phyloP scores from a whole-genome alignment of 2,888 invertebrate genomes.

The Hesperia comma region DNA sequence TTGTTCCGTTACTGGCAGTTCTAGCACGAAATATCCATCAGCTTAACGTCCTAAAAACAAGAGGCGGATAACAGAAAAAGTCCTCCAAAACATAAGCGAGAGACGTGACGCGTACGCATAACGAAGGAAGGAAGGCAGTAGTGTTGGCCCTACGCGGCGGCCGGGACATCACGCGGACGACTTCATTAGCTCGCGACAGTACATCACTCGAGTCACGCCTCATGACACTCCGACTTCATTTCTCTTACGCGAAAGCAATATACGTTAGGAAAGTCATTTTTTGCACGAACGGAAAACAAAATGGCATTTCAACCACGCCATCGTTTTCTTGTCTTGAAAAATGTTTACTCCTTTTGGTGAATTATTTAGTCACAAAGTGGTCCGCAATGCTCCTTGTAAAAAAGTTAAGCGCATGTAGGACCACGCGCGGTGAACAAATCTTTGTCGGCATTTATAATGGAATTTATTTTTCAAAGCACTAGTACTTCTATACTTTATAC shows the following conservation, averaged over 20 bases:
- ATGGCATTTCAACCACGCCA: neutral
- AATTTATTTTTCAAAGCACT: neutral
- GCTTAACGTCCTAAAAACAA: conserved; percentile 51
- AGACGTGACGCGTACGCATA: conserved; percentile 16
- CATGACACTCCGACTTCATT: conserved; percentile 5
- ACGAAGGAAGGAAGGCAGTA: conserved; percentile 2
- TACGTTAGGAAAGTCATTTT: neutral
- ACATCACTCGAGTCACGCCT: conserved; percentile 10
- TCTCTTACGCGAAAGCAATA: conserved; percentile 3
- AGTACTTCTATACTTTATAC: too few relatives aligned
- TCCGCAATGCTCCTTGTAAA: neutral
- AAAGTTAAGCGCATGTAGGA: too few relatives aligned
- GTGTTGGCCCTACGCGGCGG: neutral
- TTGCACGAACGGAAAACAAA: neutral
- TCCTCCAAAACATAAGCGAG: conserved; percentile 21
- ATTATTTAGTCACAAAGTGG: neutral
- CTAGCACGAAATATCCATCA: conserved; percentile 54
- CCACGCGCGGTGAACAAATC: too few relatives aligned
- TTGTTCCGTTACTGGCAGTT: too few relatives aligned
- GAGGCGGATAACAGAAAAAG: conserved; percentile 42
- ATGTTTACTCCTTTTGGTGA: neutral
- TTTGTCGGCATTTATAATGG: neutral
- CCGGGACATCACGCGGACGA: neutral
- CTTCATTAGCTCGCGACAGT: conserved; percentile 7
- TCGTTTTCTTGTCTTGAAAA: neutral